Evolutionary conservation across 1,140 invertebrate species (phyloP).

Genomic region (Zophobas morio): DNA sequence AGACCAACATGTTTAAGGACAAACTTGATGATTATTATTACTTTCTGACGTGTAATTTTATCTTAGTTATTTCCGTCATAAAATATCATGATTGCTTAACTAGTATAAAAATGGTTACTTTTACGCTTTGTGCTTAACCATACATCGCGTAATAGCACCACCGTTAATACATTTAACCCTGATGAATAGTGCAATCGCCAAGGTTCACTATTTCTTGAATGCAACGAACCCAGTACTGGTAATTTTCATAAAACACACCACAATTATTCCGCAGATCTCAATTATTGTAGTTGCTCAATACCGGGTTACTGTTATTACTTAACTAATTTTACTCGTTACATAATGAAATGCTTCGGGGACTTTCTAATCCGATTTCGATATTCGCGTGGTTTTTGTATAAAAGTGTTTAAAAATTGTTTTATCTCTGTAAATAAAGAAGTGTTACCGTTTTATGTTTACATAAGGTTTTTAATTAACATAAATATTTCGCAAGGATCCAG

Average conservation of each 20-base stretch:
- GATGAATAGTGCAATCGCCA: conserved; percentile 28
- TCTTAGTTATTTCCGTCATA: conserved; percentile 22
- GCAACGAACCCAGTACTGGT: background rate
- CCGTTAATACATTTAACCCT: conserved; percentile 29
- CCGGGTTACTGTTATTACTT: conserved; percentile 21
- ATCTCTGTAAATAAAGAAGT: background rate
- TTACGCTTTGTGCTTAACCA: conserved; percentile 33
- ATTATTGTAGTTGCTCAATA: conserved; percentile 19
- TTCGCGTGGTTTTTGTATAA: background rate
- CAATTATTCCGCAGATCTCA: conserved; percentile 19
- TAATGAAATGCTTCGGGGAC: conserved; percentile 1
- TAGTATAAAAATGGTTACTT: conserved; percentile 28
- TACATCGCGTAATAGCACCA: conserved; percentile 21
- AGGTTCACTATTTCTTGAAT: conserved; percentile 4
- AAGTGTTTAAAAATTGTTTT: conserved; percentile 2
- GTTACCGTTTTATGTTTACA: background rate
- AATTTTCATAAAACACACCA: conserved; percentile 32
- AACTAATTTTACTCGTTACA: conserved; percentile 24
- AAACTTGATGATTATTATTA: conserved; percentile 29
- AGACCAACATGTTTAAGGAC: conserved; percentile 13
- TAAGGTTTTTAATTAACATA: background rate
- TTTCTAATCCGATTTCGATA: conserved; percentile 29
- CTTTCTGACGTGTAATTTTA: conserved; percentile 20
- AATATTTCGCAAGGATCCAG: too few relatives aligned
- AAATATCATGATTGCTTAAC: conserved; percentile 34